phyloP scores from a whole-genome alignment of 2,888 invertebrate genomes.

The Heliconius hortense region DNA sequence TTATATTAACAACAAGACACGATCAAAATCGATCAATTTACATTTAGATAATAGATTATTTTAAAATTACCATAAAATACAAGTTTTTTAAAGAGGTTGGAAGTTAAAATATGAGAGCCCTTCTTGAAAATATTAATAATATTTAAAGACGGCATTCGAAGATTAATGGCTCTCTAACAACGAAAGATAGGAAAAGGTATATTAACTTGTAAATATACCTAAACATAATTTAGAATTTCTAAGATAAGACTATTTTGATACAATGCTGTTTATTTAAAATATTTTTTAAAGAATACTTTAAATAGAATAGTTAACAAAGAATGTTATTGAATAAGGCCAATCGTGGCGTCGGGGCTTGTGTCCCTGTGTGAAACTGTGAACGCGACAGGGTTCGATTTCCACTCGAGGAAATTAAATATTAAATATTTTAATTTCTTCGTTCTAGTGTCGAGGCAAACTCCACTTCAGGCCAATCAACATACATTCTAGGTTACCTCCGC shows the following conservation, averaged over 20 bases:
- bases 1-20: not conserved
- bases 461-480: too few relatives aligned
- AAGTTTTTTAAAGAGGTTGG: not conserved
- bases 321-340: not conserved
- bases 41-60: too few relatives aligned
- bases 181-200: not conserved
- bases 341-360: too few relatives aligned
- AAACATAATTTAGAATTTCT: not conserved
- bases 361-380: too few relatives aligned
- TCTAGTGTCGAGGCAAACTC: too few relatives aligned
- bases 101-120: slow-evolving; percentile 13
- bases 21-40: not conserved
- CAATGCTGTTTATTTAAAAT: not conserved
- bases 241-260: not conserved
- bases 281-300: not conserved
- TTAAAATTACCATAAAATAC: slow-evolving; percentile 3
- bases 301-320: not conserved
- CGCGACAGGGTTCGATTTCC: too few relatives aligned
- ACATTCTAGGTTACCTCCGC: too few relatives aligned
- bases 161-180: not conserved
- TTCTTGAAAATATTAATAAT: not conserved
- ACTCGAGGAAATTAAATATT: too few relatives aligned
- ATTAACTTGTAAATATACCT: not conserved
- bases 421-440: too few relatives aligned
- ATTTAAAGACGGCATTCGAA: not conserved